Evolutionary conservation across 2,888 invertebrate genomes (phyloP).

Genomic region (Helobdella robusta): DNA sequence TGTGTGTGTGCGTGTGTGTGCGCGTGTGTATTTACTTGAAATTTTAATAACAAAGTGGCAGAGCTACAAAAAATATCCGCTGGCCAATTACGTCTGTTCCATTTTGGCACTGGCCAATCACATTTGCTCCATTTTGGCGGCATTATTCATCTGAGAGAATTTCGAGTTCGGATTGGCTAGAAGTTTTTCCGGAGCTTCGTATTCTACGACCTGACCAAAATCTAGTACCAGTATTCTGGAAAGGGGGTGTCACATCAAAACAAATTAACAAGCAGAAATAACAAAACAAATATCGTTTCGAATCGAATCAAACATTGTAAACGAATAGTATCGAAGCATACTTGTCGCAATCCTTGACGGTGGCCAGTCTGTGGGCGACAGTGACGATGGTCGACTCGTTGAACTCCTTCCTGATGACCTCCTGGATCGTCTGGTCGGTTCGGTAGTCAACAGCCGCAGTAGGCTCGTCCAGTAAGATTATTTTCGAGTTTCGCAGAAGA

Average conservation of each 20-base stretch:
- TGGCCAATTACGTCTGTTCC: too few species aligned
- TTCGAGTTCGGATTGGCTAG: slow-evolving; percentile 1
- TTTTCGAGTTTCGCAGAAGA: slow-evolving; percentile 1
- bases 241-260: too few species aligned
- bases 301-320: too few species aligned
- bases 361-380: slow-evolving; percentile 14
- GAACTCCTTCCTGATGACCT: slow-evolving; percentile 9
- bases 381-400: slow-evolving; percentile 1
- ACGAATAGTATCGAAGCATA: too few species aligned
- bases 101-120: too few species aligned
- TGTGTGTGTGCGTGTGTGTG: too few species aligned
- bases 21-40: too few species aligned
- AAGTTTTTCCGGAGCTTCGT: slow-evolving; percentile 3
- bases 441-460: slow-evolving; percentile 11
- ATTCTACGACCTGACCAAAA: not conserved
- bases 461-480: slow-evolving; percentile 10
- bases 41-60: too few species aligned
- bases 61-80: too few species aligned
- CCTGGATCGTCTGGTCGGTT: slow-evolving; percentile 3
- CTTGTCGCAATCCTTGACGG: slow-evolving; percentile 5
- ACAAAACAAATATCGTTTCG: too few species aligned
- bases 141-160: not conserved
- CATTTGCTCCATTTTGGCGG: slow-evolving; percentile 3
- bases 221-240: slow-evolving; percentile 5
- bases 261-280: too few species aligned